A percentile compares a stretch with the other conserved stretches of the same genome.
phyloP scores from a whole-genome alignment of 1,140 invertebrate genomes.

The Drosophila malerkotliana region DNA sequence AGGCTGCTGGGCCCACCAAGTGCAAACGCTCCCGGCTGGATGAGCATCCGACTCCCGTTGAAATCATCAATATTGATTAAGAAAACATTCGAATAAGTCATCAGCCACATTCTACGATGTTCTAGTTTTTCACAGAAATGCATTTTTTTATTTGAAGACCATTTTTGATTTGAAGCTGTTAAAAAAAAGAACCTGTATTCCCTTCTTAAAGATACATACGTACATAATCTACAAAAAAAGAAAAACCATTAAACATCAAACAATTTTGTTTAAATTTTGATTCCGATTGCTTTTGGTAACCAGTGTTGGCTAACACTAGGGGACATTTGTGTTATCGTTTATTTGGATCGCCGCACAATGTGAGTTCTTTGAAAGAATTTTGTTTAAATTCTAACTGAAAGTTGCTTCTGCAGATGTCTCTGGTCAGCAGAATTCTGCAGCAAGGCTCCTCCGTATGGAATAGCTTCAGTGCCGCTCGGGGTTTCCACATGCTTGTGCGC shows the following conservation, averaged over 20 bases:
- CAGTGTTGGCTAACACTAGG: conserved; percentile 8
- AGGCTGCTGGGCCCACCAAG: conserved; percentile 82
- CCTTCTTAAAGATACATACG: background rate
- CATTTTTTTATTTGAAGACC: background rate
- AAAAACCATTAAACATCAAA: background rate
- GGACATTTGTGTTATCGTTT: background rate
- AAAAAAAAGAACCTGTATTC: background rate
- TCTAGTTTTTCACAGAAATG: background rate
- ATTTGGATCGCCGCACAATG: conserved; percentile 17
- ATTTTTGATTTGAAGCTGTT: background rate
- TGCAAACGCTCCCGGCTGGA: conserved; percentile 72
- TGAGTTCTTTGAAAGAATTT: conserved; percentile 17
- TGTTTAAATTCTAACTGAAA: conserved; percentile 50
- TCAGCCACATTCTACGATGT: background rate
- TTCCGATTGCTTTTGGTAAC: background rate
- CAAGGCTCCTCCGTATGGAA: conserved; percentile 49
- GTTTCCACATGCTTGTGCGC: conserved; percentile 59
- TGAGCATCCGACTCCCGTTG: conserved; percentile 6
- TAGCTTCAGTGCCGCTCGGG: conserved; percentile 34
- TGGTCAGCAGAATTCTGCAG: conserved; percentile 54
- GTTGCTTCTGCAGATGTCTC: conserved; percentile 52
- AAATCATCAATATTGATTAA: conserved; percentile 74
- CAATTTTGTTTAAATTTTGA: background rate
- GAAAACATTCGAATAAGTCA: background rate
- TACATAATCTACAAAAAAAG: background rate